phyloP scores from a whole-genome alignment of 2,888 invertebrate genomes.

The Galeruca laticollis region DNA sequence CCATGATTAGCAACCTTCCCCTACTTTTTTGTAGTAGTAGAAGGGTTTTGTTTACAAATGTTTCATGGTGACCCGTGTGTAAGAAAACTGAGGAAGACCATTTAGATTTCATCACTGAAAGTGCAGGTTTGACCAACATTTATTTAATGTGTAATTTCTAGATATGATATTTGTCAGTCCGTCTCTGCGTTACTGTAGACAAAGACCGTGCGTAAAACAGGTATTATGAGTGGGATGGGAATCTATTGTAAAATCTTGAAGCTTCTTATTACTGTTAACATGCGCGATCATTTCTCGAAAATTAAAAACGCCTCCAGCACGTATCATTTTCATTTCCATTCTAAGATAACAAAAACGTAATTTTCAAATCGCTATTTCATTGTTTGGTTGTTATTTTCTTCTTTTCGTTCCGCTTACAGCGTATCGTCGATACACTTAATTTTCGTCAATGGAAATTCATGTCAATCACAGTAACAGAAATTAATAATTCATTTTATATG shows the following conservation, averaged over 20 bases:
- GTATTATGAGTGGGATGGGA: slow-evolving; percentile 54
- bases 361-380: slow-evolving; percentile 66
- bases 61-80: too few species aligned
- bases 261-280: slow-evolving; percentile 65
- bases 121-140: too few species aligned
- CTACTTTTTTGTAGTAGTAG: too few species aligned
- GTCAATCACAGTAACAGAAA: neutral
- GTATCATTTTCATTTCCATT: slow-evolving; percentile 66
- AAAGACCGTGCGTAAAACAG: slow-evolving; percentile 51
- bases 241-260: slow-evolving; percentile 63
- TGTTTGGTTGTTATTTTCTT: slow-evolving; percentile 64
- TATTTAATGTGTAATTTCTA: too few species aligned
- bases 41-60: too few species aligned
- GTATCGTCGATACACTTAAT: neutral
- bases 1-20: too few species aligned
- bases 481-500: neutral
- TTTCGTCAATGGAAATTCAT: slow-evolving; percentile 11
- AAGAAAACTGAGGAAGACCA: too few species aligned
- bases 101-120: too few species aligned
- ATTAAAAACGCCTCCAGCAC: slow-evolving; percentile 66
- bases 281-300: slow-evolving; percentile 67
- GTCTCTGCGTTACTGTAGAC: slow-evolving; percentile 35
- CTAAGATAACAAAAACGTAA: slow-evolving; percentile 66
- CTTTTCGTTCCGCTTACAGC: slow-evolving; percentile 15
- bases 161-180: slow-evolving; percentile 11